These are phyloP conservation scores for Hyaena hyaena DNA, from an alignment of 2,113 vertebrate species.

Conservation along the genomic window DNA sequence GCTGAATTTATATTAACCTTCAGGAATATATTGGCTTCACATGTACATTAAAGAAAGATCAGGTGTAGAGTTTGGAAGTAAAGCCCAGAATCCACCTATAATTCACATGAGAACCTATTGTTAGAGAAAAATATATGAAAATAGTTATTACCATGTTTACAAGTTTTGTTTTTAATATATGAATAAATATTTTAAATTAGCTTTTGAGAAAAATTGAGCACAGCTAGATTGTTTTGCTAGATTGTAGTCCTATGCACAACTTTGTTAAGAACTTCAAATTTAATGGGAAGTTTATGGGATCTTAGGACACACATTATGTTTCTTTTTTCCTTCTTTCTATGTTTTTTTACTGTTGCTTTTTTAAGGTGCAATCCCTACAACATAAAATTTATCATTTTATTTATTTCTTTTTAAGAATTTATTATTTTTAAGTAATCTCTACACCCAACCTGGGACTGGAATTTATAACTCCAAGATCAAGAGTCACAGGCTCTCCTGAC, in stretches of 20 bases:
- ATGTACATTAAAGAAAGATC: not conserved
- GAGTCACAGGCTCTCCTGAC: not conserved
- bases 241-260: not conserved
- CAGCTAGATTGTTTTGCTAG: not conserved
- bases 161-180: not conserved
- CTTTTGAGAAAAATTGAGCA: not conserved
- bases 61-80: not conserved
- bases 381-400: not conserved
- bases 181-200: constrained; percentile 16
- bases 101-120: not conserved
- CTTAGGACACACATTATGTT: not conserved
- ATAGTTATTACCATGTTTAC: not conserved
- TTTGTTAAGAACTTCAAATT: not conserved
- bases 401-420: not conserved
- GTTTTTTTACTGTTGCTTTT: not conserved
- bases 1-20: not conserved
- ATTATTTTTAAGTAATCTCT: not conserved
- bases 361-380: not conserved
- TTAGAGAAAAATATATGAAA: constrained; percentile 4
- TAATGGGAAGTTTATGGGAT: not conserved
- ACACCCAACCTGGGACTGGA: not conserved
- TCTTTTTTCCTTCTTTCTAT: not conserved
- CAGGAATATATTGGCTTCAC: not conserved
- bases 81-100: not conserved
- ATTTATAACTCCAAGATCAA: not conserved